phyloP scores from a whole-genome alignment of 1,140 invertebrate species.

The Schmidtea mediterranea region DNA sequence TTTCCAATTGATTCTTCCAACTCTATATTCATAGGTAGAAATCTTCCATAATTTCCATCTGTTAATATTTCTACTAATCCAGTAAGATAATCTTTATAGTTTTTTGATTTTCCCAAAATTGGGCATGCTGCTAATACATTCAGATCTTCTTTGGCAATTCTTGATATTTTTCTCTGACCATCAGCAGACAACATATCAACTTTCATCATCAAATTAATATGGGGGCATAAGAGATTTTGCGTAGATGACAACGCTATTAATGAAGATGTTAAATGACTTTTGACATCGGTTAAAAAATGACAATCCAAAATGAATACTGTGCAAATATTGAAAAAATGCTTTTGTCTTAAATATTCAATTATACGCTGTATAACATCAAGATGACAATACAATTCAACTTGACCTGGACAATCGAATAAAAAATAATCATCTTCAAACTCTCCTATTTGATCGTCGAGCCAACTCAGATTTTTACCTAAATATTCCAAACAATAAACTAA shows the following conservation, averaged over 20 bases:
- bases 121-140: too few relatives aligned
- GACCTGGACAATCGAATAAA: constrained; percentile 92
- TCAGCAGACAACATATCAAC: constrained; percentile 64
- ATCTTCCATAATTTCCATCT: too few relatives aligned
- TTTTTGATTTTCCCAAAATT: too few relatives aligned
- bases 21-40: too few relatives aligned
- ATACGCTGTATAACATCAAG: constrained; percentile 46
- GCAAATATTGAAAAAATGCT: constrained; percentile 65
- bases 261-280: too few relatives aligned
- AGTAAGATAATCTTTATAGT: too few relatives aligned
- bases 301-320: constrained; percentile 73
- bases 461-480: constrained; percentile 59
- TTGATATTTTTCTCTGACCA: constrained; percentile 40
- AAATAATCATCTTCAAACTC: constrained; percentile 54
- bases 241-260: too few relatives aligned
- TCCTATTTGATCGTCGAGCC: constrained; percentile 55
- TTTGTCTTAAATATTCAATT: constrained; percentile 40
- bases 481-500: constrained; percentile 84
- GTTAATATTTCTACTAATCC: too few relatives aligned
- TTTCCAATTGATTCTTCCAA: too few relatives aligned
- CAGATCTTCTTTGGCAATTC: too few relatives aligned
- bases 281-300: constrained; percentile 77
- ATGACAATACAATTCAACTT: constrained; percentile 92
- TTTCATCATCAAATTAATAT: constrained; percentile 77
- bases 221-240: constrained; percentile 73